A percentile compares a stretch with the other conserved stretches of the same genome.
Conservation (phyloP, 2,113 vertebrate species). For the Microcebus ravelobensis region DNA sequence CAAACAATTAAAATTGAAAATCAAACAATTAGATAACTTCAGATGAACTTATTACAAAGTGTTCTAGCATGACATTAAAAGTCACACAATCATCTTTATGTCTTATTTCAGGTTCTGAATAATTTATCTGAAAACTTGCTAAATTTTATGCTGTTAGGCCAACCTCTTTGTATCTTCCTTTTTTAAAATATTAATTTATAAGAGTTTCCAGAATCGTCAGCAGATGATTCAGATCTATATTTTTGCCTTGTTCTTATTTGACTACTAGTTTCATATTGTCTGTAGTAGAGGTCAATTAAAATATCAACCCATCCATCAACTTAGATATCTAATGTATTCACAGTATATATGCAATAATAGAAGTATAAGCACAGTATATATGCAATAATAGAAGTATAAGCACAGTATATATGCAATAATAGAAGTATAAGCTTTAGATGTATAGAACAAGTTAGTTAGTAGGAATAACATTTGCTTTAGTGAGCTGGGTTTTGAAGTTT, state of each 20-base stretch:
- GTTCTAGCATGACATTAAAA: background rate
- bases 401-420: background rate
- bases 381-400: too few species aligned
- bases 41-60: background rate
- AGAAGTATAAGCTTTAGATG: background rate
- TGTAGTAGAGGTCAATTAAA: background rate
- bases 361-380: background rate
- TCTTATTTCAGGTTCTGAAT: conserved; percentile 34
- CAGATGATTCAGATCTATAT: background rate
- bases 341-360: background rate
- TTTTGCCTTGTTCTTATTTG: background rate
- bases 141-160: background rate
- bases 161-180: background rate
- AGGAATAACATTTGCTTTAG: background rate
- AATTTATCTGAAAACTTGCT: conserved; percentile 5
- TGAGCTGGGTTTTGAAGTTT: conserved; percentile 4
- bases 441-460: background rate
- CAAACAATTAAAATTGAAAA: background rate
- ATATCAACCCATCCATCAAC: background rate
- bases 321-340: background rate
- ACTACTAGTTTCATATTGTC: background rate
- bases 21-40: background rate
- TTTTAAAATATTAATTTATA: conserved; percentile 4
- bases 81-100: background rate
- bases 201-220: background rate